Base-by-base conservation (phyloP, 1,140 invertebrate genomes). In the Meloidogyne chitwoodi region DNA sequence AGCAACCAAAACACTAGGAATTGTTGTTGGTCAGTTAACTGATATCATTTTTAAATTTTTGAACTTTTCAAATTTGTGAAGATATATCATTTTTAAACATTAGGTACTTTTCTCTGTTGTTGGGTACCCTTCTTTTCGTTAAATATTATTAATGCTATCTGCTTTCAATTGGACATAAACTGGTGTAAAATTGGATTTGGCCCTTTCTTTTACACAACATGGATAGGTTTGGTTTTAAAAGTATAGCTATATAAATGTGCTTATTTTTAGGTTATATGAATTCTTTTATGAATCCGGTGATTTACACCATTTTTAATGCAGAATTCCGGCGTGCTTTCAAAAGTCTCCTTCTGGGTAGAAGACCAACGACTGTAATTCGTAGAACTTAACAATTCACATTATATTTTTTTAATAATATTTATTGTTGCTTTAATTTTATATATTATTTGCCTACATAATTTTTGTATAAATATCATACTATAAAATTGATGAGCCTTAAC, bases 121-220 rank as follows among this genome's bases (percentile, higher is more conserved):
- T 99, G 96, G 96, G 92, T 96, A 68, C 96, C 96, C 61, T 99
- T 99, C 91, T 99, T 99, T 91, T 95, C 93, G 0, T 94, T 93
- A 89, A 94, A 95, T 89, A 94, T 98, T 71, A 91, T 96, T 90
- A 95, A 96, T 87, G 96, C 95, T n/a, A 91, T 98, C 87, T 93
- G 92, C 90, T 92, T 93, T 77, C 94, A 95, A 88, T 89, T 95
- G 79, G 90, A 91, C 26, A 77, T 78, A 24, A 90, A 90, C 74
- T 90, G 92, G 77, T 96, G 93, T 88, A 91, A 92, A 76, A 93
- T 94, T 0, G 93, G 94, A 12, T 91, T 95, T 48, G 92, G 92
- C 0, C 92, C 92, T 14, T 97, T 98, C 89, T 93, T 98, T 83
- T 90, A 95, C 34, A 41, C 79, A 10, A 78, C 76, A 10, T 78